Evolutionary conservation across 2,797 vertebrate genomes (phyloP), one percentile per base, ranked within the genome.

Genomic region (Propithecus perrieri): DNA sequence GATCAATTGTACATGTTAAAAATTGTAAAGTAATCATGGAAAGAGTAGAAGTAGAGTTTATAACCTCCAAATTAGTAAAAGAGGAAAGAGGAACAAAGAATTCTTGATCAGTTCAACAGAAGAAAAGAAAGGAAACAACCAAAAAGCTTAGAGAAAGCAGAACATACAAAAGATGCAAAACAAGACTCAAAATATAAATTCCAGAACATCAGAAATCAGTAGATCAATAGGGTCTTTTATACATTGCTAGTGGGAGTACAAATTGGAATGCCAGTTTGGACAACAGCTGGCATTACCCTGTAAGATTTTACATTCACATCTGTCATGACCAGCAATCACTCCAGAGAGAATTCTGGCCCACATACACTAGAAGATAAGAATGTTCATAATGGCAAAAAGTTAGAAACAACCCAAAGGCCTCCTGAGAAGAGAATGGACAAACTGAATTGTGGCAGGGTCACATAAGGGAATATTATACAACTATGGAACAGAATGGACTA

Each of bases 11-110:
- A 65, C 4, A 28, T 30, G 24, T 86, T 91, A 85, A 81, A 85
- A 89, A 53, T 20, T 59, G 3, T 80, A 63, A 33, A 61, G 28
- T 61, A 88, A 85, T 78, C 71, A 80, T 50, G n/a, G 50, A 63
- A 67, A 93, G 43, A 74, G 41, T 15, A 89, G 46, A 95, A 89
- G 65, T 22, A 86, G 48, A 95, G 76, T n/a, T 83, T 84, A 46
- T 1, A 94, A 75, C 48, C 92, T 85, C 55, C 59, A 72, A 88
- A 89, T 72, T 33, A 76, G 28, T 55, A 74, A 85, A 55, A 83
- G 55, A 89, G n/a, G 30, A 86, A 78, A 90, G 15, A n/a, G 33
- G 17, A 48, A 57, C 8, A 85, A 94, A 57, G 55, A 76, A 79
- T 63, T 90, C 41, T 86, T 28, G 41, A 80, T 86, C 35, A 53